These are phyloP conservation scores for Zophobas atratus DNA, from an alignment of 1,140 invertebrate genomes.

Conservation along the genomic window DNA sequence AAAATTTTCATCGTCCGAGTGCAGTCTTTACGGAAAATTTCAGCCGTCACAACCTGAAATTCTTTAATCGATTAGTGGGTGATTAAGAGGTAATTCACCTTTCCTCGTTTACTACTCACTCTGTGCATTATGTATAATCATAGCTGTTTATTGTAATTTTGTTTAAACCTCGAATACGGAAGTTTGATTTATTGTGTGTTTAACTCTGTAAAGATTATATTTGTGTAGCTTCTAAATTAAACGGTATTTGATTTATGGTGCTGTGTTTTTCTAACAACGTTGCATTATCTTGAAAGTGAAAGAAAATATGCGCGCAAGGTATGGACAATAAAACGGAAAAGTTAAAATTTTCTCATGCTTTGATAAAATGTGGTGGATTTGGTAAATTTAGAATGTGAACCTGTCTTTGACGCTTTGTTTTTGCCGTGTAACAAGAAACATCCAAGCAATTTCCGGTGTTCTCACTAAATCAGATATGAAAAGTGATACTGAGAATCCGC, in stretches of 20 bases:
- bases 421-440: background rate
- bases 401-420: slow-evolving; percentile 8
- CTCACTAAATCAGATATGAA: slow-evolving; percentile 30
- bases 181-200: slow-evolving; percentile 12
- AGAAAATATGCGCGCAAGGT: no score
- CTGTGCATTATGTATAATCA: slow-evolving; percentile 8
- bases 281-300: no score
- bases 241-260: no score
- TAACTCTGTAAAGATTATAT: background rate
- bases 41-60: background rate
- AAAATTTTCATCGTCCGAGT: no score
- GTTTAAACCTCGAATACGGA: slow-evolving; percentile 8
- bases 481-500: slow-evolving; percentile 21
- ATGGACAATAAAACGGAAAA: no score
- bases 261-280: no score
- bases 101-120: background rate
- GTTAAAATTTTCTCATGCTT: no score
- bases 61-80: slow-evolving; percentile 9
- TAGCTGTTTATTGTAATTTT: slow-evolving; percentile 26
- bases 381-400: background rate
- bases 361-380: no score
- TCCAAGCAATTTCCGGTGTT: slow-evolving; percentile 23
- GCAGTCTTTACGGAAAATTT: slow-evolving; percentile 3
- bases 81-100: slow-evolving; percentile 30
- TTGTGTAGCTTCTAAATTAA: no score